These are phyloP conservation scores for Taurulus bubalis DNA, from an alignment of 2,113 vertebrate species.

Conservation along the genomic window DNA sequence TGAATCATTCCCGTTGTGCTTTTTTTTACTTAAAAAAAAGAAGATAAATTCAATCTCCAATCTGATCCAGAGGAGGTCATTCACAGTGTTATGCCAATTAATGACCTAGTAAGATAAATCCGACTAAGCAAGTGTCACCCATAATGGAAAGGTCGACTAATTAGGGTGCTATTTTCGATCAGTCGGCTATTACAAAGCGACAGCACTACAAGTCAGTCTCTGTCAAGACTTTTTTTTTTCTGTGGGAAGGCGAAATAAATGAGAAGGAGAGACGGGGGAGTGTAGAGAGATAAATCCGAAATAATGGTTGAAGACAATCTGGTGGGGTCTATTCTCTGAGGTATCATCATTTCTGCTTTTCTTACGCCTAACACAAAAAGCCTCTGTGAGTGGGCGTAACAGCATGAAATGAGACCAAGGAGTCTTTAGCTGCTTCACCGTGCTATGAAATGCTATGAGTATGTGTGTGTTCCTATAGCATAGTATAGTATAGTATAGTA, in stretches of 20 bases:
- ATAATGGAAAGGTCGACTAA: constrained; percentile 38
- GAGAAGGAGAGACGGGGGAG: not conserved
- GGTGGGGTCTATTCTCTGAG: constrained; percentile 19
- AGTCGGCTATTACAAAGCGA: constrained; percentile 28
- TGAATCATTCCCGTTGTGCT: constrained; percentile 20
- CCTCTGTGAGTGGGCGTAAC: constrained; percentile 38
- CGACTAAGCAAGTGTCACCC: constrained; percentile 1
- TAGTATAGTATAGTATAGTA: not conserved
- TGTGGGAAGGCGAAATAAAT: constrained; percentile 17
- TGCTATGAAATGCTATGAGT: constrained; percentile 10
- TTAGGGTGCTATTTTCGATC: constrained; percentile 41
- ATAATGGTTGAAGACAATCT: constrained; percentile 46
- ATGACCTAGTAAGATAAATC: constrained; percentile 36
- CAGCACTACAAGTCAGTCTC: constrained; percentile 13
- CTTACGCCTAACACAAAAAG: constrained; percentile 26
- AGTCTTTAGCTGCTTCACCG: constrained; percentile 4
- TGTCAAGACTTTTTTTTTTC: constrained; percentile 16
- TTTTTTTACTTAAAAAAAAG: constrained; percentile 39
- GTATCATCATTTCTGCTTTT: constrained; percentile 35
- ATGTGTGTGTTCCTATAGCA: not conserved
- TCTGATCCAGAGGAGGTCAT: constrained; percentile 29
- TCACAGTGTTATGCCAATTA: constrained; percentile 48
- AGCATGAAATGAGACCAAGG: constrained; percentile 17
- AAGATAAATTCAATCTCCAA: constrained; percentile 29
- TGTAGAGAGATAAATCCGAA: constrained; percentile 35